Percentiles rank a stretch among this genome's conserved stretches.
Conservation (phyloP, 1,140 invertebrate species). For the Halesus radiatus region DNA sequence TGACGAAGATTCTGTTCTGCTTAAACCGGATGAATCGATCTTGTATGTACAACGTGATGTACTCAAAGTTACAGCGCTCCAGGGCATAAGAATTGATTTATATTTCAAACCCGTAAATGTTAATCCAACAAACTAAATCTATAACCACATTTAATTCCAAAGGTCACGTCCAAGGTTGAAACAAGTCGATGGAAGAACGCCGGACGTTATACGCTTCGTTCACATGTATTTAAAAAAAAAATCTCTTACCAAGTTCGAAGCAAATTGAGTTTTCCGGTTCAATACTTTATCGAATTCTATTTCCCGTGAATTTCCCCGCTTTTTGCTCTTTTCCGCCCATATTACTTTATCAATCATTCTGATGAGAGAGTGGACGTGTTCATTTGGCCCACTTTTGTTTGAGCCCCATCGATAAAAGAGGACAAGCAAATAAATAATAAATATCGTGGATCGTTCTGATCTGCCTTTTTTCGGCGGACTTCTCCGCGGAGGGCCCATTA, state of each 20-base stretch:
- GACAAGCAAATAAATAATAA: slow-evolving; percentile 34
- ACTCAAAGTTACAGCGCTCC: too few relatives aligned
- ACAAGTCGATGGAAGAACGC: too few relatives aligned
- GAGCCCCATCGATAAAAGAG: slow-evolving; percentile 29
- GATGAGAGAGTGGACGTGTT: slow-evolving; percentile 44
- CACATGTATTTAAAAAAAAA: slow-evolving; percentile 10
- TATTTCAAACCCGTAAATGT: too few relatives aligned
- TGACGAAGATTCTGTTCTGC: too few relatives aligned
- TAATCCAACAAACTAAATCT: too few relatives aligned
- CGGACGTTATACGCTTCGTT: not conserved
- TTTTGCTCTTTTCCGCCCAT: slow-evolving; percentile 38
- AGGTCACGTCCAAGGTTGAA: too few relatives aligned
- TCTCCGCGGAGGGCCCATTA: not conserved
- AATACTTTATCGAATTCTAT: slow-evolving; percentile 50
- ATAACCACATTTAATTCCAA: too few relatives aligned
- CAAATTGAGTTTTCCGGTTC: slow-evolving; percentile 37
- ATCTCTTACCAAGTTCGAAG: not conserved
- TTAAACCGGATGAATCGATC: too few relatives aligned
- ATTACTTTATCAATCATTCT: slow-evolving; percentile 54
- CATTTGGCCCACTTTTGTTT: slow-evolving; percentile 45
- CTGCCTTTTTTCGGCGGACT: not conserved
- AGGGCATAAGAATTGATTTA: too few relatives aligned
- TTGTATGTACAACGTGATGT: too few relatives aligned
- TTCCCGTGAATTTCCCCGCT: slow-evolving; percentile 51
- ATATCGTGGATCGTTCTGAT: not conserved